Conservation (phyloP, 2,797 vertebrate species). For the Merluccius polli region DNA sequence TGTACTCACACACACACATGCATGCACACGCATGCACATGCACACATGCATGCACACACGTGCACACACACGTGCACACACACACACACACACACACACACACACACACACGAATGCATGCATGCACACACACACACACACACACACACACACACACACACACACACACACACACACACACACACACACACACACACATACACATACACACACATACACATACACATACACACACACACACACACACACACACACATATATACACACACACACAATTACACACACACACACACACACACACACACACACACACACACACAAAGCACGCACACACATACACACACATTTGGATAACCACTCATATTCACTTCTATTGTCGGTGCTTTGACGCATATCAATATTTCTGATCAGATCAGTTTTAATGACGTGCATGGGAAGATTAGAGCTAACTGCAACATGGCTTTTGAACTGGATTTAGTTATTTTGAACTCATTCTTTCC, state of each 20-base stretch:
- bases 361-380: too few relatives aligned
- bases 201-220: too few relatives aligned
- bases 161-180: too few relatives aligned
- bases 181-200: too few relatives aligned
- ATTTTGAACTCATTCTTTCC: background rate
- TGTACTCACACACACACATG: background rate
- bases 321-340: background rate
- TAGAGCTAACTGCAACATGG: too few relatives aligned
- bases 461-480: background rate
- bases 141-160: too few relatives aligned
- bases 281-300: background rate
- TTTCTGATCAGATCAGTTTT: background rate
- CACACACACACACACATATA: too few relatives aligned
- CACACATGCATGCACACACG: background rate
- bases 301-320: background rate
- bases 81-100: background rate
- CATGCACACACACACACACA: too few relatives aligned
- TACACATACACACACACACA: too few relatives aligned
- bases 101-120: background rate
- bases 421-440: background rate
- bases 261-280: background rate
- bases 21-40: background rate
- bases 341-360: background rate
- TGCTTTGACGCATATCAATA: too few relatives aligned
- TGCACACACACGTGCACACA: background rate